Evolutionary conservation across 2,888 invertebrate genomes (phyloP).

Genomic region (Nipponacmea schrenckii): DNA sequence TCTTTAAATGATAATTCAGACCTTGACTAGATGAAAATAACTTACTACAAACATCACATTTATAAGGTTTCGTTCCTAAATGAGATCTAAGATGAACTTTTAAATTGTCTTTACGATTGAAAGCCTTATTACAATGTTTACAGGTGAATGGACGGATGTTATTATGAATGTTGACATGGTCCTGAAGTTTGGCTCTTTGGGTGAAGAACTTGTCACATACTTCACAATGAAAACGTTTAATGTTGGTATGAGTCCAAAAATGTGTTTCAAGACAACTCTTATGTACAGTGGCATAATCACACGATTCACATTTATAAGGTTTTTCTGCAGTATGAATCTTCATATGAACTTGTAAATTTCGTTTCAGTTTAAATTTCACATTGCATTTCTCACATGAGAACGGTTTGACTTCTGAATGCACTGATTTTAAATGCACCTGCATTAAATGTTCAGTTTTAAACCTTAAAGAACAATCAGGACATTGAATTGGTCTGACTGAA

Average conservation of each 20-base stretch:
- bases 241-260: not conserved
- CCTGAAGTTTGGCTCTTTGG: not conserved
- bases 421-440: not conserved
- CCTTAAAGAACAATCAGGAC: not conserved
- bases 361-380: not conserved
- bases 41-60: not conserved
- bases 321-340: not conserved
- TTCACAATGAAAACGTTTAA: not conserved
- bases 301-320: not conserved
- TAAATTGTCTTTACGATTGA: not conserved
- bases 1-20: not conserved
- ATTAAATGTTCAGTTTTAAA: not conserved
- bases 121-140: not conserved
- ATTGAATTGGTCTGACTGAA: slow-evolving; percentile 5
- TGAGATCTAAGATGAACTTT: not conserved
- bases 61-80: not conserved
- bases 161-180: not conserved
- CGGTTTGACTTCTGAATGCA: not conserved
- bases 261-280: not conserved
- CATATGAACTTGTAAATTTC: not conserved
- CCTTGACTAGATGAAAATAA: not conserved
- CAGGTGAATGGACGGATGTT: not conserved
- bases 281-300: not conserved
- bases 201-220: not conserved
- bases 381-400: not conserved